Evolutionary conservation across 2,888 invertebrate genomes (phyloP), one percentile per base, ranked within the genome.

Genomic region (Cataglyphis rosenhaueri): DNA sequence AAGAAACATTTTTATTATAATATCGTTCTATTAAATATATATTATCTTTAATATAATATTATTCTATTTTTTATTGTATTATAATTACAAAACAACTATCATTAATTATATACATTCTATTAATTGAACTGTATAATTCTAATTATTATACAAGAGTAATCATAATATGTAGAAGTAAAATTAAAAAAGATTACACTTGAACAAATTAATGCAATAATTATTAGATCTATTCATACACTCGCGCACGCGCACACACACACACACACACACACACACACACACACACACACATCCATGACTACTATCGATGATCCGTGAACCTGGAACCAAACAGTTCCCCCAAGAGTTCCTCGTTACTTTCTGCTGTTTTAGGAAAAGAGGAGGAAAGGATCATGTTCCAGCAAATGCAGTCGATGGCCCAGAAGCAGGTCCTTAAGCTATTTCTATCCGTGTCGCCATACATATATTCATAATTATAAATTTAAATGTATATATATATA

Each of bases 371-470:
- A 98, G 98, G 98, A 95, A 98, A 98, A 96, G 98, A 98, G 95
- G 98, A 98, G 95, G 98, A 98, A 95, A 96, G 98, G 92, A 97
- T 98, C 96, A 98, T 98, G 98, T 98, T 98, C 95, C 98, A 98
- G 95, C 98, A 98, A 96, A 98, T 98, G 98, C 98, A 98, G 95
- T 97, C 98, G 92, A 97, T 98, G 97, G 98, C 98, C 94, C 98
- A 98, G 95, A 98, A 98, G 96, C 98, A 98, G 98, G 98, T 98
- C 96, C 95, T 94, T 95, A 95, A 93, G 91, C 91, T 85, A 93
- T 93, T 94, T 93, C 92, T 92, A 92, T 88, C 89, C 90, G 88
- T 89, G 90, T 89, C 87, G 84, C 65, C 89, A 89, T 87, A 87
- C 78, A 86, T 87, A 52, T 52, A 89, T 84, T 82, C 70, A 88